phyloP scores from a whole-genome alignment of 2,888 invertebrate species.

The Ellobium chinense region DNA sequence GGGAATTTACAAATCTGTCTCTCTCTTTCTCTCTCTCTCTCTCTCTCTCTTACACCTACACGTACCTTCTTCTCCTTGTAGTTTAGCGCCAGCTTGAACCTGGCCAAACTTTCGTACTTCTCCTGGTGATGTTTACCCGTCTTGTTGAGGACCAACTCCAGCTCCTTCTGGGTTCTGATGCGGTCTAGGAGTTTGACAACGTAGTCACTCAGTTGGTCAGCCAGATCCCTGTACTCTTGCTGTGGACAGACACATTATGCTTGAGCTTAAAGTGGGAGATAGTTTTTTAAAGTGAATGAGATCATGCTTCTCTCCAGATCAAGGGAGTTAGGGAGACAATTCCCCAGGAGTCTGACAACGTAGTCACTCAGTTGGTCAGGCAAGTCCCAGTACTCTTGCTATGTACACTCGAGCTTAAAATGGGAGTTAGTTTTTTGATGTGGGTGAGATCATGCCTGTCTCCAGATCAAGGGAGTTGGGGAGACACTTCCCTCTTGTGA shows the following conservation, averaged over 20 bases:
- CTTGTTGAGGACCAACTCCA: slow-evolving; percentile 75
- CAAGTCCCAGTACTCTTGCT: slow-evolving; percentile 75
- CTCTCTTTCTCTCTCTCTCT: too few relatives aligned
- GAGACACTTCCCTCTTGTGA: too few relatives aligned
- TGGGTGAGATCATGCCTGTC: too few relatives aligned
- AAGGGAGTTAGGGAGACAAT: too few relatives aligned
- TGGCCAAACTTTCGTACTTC: slow-evolving; percentile 68
- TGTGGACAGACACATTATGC: slow-evolving; percentile 56
- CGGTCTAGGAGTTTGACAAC: slow-evolving; percentile 76
- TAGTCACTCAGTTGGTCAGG: slow-evolving; percentile 74
- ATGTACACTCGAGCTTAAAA: too few relatives aligned
- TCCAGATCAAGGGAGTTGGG: too few relatives aligned
- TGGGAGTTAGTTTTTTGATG: too few relatives aligned
- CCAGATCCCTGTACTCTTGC: slow-evolving; percentile 74
- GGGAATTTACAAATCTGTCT: too few relatives aligned
- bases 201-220: slow-evolving; percentile 74
- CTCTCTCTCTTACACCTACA: too few relatives aligned
- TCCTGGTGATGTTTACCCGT: slow-evolving; percentile 67
- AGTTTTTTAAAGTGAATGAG: too few relatives aligned
- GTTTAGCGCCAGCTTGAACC: slow-evolving; percentile 74
- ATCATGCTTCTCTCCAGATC: too few relatives aligned
- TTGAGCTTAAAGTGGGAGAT: too few relatives aligned
- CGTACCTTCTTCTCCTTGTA: slow-evolving; percentile 76
- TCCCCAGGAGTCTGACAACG: slow-evolving; percentile 74
- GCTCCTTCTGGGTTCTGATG: slow-evolving; percentile 75